phyloP scores from a whole-genome alignment of 2,888 invertebrate genomes.

The Flexamia atlantica region DNA sequence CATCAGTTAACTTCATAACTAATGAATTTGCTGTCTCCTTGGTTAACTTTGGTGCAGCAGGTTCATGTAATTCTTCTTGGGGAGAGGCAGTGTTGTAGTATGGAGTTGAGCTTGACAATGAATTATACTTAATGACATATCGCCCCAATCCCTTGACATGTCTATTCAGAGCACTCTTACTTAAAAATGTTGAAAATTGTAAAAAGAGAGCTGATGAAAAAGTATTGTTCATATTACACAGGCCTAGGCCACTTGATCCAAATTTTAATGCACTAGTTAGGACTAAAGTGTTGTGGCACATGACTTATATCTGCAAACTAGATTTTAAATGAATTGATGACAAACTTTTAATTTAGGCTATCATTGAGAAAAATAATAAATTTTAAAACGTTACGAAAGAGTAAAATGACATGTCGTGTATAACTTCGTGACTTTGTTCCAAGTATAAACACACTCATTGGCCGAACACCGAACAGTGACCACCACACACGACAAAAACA shows the following conservation, averaged over 20 bases:
- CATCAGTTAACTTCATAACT: slow-evolving; percentile 83
- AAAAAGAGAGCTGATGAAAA: slow-evolving; percentile 32
- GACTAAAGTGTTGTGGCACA: slow-evolving; percentile 20
- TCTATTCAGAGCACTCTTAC: neutral
- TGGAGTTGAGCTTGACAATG: neutral
- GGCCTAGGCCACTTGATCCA: slow-evolving; percentile 13
- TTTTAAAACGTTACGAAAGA: no score
- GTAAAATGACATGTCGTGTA: no score
- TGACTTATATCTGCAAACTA: neutral
- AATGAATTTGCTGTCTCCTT: slow-evolving; percentile 87
- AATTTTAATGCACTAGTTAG: slow-evolving; percentile 9
- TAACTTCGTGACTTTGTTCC: no score
- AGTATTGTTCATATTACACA: slow-evolving; percentile 24
- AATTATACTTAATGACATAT: neutral
- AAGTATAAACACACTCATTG: no score
- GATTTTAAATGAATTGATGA: no score
- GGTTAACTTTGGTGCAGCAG: slow-evolving; percentile 75
- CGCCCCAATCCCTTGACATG: slow-evolving; percentile 1
- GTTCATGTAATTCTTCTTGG: neutral
- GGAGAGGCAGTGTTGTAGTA: neutral
- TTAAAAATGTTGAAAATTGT: slow-evolving; percentile 22
- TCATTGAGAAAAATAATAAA: no score
- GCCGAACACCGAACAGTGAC: no score
- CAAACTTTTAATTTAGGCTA: no score
- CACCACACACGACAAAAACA: no score